Conservation (phyloP, 2,888 invertebrate species). For the Byasa hedistus region DNA sequence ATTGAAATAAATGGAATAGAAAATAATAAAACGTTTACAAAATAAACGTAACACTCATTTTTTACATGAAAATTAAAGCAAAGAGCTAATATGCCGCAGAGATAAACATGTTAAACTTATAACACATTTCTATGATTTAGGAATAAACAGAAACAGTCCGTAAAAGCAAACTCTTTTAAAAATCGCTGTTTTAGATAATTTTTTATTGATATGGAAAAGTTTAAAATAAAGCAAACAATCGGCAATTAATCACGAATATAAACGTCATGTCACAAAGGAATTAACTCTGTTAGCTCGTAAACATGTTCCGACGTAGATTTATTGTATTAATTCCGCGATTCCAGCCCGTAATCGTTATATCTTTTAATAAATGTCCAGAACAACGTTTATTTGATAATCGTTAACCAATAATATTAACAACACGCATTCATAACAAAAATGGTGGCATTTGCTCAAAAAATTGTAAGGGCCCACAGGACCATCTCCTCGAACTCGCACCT, state of each 20-base stretch:
- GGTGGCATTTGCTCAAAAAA: too few species aligned
- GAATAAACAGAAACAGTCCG: neutral
- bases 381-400: slow-evolving; percentile 18
- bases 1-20: slow-evolving; percentile 43
- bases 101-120: too few species aligned
- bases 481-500: too few species aligned
- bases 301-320: slow-evolving; percentile 77
- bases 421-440: neutral
- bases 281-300: slow-evolving; percentile 79
- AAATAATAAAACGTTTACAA: slow-evolving; percentile 6
- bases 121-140: neutral
- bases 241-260: slow-evolving; percentile 78
- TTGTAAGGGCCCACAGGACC: too few species aligned
- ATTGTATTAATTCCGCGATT: slow-evolving; percentile 71
- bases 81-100: too few species aligned
- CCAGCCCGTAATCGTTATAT: slow-evolving; percentile 62
- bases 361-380: slow-evolving; percentile 51
- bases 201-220: neutral
- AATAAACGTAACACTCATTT: neutral
- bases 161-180: neutral
- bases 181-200: neutral
- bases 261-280: slow-evolving; percentile 75
- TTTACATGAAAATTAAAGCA: neutral
- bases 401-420: neutral
- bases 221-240: slow-evolving; percentile 49